Evolutionary conservation across 2,888 invertebrate species (phyloP), one percentile per base, ranked within the genome.

Genomic region (Lutraria lutraria): DNA sequence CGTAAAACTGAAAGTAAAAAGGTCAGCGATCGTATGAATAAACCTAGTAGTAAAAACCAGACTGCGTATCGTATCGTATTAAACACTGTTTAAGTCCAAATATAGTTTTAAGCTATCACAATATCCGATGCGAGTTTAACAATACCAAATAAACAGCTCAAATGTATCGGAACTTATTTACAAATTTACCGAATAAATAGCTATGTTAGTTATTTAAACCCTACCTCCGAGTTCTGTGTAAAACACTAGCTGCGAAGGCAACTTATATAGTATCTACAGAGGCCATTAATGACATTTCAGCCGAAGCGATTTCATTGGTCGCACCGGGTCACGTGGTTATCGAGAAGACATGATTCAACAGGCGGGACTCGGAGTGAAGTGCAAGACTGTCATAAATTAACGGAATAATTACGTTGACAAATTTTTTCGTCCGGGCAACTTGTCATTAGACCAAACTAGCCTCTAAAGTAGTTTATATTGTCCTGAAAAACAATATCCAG

Each of bases 221-320:
- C 83, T 89, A 89, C 89, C 89, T 89, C 83, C 83, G 80, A 54
- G 54, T 84, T 86, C 80, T 88, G 90, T 92, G 89, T 89, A 88
- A 89, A 90, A 89, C 89, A 89, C 90, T 89, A 93, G 92, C 91
- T 91, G 91, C 85, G 89, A 76, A 87, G 60, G 81, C 80, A 81
- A 68, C 82, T 88, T 92, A 91, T 94, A 94, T 94, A 94, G 90
- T 91, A 90, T 92, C 89, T 91, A 88, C 84, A 87, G 89, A 83
- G 83, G 79, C 89, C 85, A 83, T 81, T 88, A 89, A 76, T 90
- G 88, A 87, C 86, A 86, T 89, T 89, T 91, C 87, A 91, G 89
- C 86, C 81, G 85, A 79, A 29, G 82, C 85, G 72, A 87, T 87
- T 83, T 68, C 85, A 92, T 92, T 92, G 92, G 92, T 63, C 19